phyloP scores from a whole-genome alignment of 1,140 invertebrate genomes.

The Bombus terrestris region DNA sequence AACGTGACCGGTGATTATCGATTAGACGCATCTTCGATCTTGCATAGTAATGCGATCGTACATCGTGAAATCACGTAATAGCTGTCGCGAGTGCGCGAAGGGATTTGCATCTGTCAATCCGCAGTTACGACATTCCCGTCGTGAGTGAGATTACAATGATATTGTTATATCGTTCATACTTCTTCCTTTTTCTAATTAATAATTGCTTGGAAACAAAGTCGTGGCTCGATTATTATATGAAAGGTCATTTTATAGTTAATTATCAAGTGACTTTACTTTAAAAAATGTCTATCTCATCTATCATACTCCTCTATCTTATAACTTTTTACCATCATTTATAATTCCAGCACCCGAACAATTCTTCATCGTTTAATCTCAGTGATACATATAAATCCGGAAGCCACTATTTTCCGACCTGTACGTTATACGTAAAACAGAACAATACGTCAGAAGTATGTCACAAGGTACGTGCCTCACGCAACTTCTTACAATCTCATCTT shows the following conservation, averaged over 20 bases:
- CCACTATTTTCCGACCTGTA: background rate
- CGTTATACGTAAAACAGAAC: background rate
- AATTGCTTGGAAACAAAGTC: background rate
- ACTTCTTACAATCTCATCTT: background rate
- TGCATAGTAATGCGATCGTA: slow-evolving; percentile 53
- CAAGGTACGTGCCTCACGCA: too few species aligned
- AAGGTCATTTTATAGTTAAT: too few species aligned
- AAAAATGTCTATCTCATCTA: background rate
- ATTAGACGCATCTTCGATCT: slow-evolving; percentile 64
- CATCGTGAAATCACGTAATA: slow-evolving; percentile 64
- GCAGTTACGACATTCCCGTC: slow-evolving; percentile 22
- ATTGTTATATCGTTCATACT: background rate
- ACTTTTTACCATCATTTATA: background rate
- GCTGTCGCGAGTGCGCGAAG: slow-evolving; percentile 51
- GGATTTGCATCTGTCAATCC: slow-evolving; percentile 64
- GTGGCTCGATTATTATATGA: too few species aligned
- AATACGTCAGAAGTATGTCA: background rate
- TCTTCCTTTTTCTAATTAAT: background rate
- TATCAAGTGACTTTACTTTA: background rate
- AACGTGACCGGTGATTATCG: slow-evolving; percentile 58
- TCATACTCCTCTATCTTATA: background rate
- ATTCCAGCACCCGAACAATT: background rate
- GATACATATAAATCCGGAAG: background rate
- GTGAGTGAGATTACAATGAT: slow-evolving; percentile 40
- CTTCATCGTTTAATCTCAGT: background rate